These are phyloP conservation scores for Sitobion miscanthi DNA, from an alignment of 1,140 invertebrate species.

Conservation along the genomic window DNA sequence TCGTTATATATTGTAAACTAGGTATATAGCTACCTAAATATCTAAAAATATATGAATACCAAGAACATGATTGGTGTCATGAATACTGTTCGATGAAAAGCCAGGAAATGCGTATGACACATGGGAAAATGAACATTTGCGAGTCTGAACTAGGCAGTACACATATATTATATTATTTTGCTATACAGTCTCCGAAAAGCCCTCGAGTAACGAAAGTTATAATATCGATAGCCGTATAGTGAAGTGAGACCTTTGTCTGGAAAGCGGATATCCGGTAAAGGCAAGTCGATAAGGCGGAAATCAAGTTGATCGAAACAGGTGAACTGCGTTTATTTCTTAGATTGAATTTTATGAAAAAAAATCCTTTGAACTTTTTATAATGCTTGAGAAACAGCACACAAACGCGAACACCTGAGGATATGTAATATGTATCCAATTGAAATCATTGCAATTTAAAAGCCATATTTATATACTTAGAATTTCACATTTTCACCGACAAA, in stretches of 20 bases:
- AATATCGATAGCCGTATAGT: conserved; percentile 1
- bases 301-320: conserved; percentile 21
- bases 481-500: not conserved
- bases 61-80: not conserved
- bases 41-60: not conserved
- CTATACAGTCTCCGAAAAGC: not conserved
- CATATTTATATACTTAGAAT: not conserved
- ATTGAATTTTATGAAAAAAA: conserved; percentile 33
- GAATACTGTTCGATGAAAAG: not conserved
- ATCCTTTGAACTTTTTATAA: conserved; percentile 28
- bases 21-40: not conserved
- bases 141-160: not conserved
- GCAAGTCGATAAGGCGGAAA: conserved; percentile 27
- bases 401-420: not conserved
- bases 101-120: not conserved
- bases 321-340: conserved; percentile 15
- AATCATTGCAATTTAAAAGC: not conserved
- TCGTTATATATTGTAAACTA: not conserved
- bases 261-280: conserved; percentile 29
- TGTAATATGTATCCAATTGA: not conserved
- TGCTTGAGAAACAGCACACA: not conserved
- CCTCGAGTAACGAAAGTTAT: conserved; percentile 1
- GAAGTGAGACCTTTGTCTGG: conserved; percentile 26
- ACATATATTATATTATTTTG: not conserved
- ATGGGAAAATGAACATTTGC: conserved; percentile 24